phyloP scores from a whole-genome alignment of 2,888 invertebrate species.

The Morpho achilles region DNA sequence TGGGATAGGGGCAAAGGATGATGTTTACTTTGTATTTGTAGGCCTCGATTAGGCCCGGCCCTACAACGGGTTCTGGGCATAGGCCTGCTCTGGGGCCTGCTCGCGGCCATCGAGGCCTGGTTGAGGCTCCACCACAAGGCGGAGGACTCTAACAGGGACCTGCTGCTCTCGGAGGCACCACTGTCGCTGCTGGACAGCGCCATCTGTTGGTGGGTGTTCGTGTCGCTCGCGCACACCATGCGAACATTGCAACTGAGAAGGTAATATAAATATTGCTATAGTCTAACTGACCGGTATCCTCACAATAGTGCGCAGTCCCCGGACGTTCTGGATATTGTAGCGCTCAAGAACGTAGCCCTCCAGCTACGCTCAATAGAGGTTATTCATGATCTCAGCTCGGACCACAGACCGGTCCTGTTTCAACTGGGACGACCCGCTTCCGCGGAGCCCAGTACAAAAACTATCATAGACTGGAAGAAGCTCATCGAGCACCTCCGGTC shows the following conservation, averaged over 20 bases:
- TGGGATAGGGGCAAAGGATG: too few relatives aligned
- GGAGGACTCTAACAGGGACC: constrained; percentile 52
- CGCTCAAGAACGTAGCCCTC: too few relatives aligned
- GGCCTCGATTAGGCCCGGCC: constrained; percentile 92
- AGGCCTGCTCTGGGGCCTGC: constrained; percentile 89
- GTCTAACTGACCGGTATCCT: too few relatives aligned
- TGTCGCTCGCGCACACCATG: constrained; percentile 92
- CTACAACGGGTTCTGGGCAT: constrained; percentile 92
- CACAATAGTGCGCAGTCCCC: too few relatives aligned
- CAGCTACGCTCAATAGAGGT: too few relatives aligned
- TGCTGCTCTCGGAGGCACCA: constrained; percentile 89
- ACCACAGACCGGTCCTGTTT: too few relatives aligned
- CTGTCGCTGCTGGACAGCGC: constrained; percentile 91
- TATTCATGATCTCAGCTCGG: too few relatives aligned
- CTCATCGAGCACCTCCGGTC: too few relatives aligned
- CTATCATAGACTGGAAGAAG: too few relatives aligned
- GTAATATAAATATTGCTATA: constrained; percentile 47
- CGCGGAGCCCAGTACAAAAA: too few relatives aligned
- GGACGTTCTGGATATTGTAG: too few relatives aligned
- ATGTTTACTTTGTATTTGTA: constrained; percentile 38
- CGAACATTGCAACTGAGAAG: constrained; percentile 90
- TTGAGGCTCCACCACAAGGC: constrained; percentile 81
- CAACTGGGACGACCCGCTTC: too few relatives aligned
- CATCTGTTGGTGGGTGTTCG: constrained; percentile 97
- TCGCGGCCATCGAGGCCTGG: constrained; percentile 93